Evolutionary conservation across 2,797 vertebrate species (phyloP).

Genomic region (Melanotaenia maccullochi): DNA sequence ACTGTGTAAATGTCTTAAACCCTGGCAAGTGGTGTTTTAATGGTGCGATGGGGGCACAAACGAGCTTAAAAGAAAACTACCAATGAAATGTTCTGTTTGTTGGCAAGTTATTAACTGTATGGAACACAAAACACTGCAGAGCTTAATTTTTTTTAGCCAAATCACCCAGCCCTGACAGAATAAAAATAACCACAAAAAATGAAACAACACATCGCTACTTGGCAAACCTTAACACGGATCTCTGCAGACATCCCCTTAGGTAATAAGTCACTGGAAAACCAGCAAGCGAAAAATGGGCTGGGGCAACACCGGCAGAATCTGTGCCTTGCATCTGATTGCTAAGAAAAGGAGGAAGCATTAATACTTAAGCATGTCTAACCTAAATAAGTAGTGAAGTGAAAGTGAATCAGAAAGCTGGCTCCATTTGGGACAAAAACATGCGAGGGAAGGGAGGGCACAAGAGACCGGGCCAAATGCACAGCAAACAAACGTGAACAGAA

Average conservation of each 20-base stretch:
- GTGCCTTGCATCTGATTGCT: conserved; percentile 48
- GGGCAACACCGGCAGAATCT: conserved; percentile 22
- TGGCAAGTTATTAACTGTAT: background rate
- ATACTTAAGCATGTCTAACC: conserved; percentile 66
- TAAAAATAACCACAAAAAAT: background rate
- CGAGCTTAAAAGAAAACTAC: too few relatives aligned
- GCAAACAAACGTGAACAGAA: conserved; percentile 24
- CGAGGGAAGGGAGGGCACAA: conserved; percentile 13
- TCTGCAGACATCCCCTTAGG: background rate
- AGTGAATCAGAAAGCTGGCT: conserved; percentile 61
- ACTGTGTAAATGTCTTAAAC: too few relatives aligned
- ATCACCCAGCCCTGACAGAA: background rate
- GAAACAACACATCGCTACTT: background rate
- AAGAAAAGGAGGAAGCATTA: conserved; percentile 47
- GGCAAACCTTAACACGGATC: background rate
- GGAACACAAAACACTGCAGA: background rate
- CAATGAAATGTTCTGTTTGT: background rate
- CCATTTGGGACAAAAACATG: conserved; percentile 39
- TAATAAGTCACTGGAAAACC: conserved; percentile 13
- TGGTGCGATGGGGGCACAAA: too few relatives aligned
- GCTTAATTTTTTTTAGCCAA: background rate
- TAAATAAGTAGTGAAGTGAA: conserved; percentile 76
- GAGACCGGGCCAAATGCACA: conserved; percentile 25
- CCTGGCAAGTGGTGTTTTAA: too few relatives aligned
- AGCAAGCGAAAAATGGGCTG: conserved; percentile 29